Evolutionary conservation across 1,140 invertebrate genomes (phyloP).

Genomic region (Solenopsis invicta): DNA sequence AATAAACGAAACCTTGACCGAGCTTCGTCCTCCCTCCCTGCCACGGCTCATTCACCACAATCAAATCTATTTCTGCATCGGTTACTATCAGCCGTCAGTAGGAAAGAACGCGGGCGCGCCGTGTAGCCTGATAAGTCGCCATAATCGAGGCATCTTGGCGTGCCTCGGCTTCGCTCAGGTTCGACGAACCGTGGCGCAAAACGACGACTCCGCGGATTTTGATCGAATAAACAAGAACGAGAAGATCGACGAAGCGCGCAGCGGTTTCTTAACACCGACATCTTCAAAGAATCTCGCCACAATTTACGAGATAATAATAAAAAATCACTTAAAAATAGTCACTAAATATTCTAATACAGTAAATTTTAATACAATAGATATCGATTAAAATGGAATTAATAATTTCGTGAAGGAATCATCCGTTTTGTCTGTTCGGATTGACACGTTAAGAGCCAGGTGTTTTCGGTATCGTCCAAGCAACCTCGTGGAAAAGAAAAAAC

Average conservation of each 20-base stretch:
- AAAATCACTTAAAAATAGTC: neutral
- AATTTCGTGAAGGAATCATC: neutral
- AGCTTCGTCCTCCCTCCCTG: conserved; percentile 41
- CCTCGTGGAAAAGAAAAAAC: neutral
- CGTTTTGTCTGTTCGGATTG: neutral
- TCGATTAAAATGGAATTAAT: conserved; percentile 5
- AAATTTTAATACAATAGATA: neutral
- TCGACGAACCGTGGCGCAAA: conserved; percentile 43
- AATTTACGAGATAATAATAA: neutral
- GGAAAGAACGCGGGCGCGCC: neutral
- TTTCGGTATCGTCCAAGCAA: conserved; percentile 9
- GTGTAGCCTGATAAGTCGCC: conserved; percentile 14
- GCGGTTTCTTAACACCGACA: neutral
- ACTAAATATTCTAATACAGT: neutral
- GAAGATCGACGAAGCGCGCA: neutral
- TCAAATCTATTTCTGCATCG: conserved; percentile 58
- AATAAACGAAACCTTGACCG: conserved; percentile 77
- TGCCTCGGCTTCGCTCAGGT: neutral
- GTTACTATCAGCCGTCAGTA: neutral
- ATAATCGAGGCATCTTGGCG: conserved; percentile 45
- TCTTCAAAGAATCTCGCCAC: neutral
- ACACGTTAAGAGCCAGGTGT: neutral
- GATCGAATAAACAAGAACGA: conserved; percentile 21
- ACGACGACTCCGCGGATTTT: conserved; percentile 16
- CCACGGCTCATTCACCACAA: conserved; percentile 53